Base-by-base conservation (phyloP, 2,113 vertebrate species). In the Brachirus orientalis region DNA sequence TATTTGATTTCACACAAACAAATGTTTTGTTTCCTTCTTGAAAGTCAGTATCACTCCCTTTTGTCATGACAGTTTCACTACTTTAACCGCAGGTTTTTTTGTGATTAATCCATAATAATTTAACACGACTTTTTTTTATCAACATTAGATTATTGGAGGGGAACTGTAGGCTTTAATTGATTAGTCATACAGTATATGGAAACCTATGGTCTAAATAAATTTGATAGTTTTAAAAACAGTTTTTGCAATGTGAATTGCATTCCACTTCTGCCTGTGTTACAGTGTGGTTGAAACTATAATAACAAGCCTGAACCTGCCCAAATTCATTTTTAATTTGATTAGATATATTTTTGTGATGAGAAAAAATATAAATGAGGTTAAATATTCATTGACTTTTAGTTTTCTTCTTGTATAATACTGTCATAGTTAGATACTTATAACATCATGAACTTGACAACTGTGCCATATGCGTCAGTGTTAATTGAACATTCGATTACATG, bases 401-500 rank as follows among this genome's bases (percentile, higher is more conserved):
- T n/a, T n/a, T n/a, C n/a, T n/a, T 12, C 33, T 52, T 13, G 10
- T 57, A 38, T 58, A 40, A 52, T 48, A 18, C 46, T 52, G 41
- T 67, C 40, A 1, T 51, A 77, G 78, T 69, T 75, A 64, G 47
- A 69, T 48, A 54, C 48, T 62, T 57, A 54, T 19, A 66, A 61
- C 55, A 56, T 71, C 22, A 47, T 43, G 14, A 9, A 50, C 20
- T n/a, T n/a, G n/a, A n/a, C 79, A 86, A 45, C 40, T 56, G 47
- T 68, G 64, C 81, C 86, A 83, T 85, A 81, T 85, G 86, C 79
- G 54, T 53, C 66, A 14, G 36, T 76, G 68, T 78, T 85, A 85
- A 88, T 88, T 84, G 76, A 62, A 69, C 65, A 55, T 74, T 79
- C 84, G 79, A 87, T 85, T 76, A 71, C 51, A 80, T 67, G 74